phyloP scores from a whole-genome alignment of 2,888 invertebrate species.

The Yponomeuta evonymella region DNA sequence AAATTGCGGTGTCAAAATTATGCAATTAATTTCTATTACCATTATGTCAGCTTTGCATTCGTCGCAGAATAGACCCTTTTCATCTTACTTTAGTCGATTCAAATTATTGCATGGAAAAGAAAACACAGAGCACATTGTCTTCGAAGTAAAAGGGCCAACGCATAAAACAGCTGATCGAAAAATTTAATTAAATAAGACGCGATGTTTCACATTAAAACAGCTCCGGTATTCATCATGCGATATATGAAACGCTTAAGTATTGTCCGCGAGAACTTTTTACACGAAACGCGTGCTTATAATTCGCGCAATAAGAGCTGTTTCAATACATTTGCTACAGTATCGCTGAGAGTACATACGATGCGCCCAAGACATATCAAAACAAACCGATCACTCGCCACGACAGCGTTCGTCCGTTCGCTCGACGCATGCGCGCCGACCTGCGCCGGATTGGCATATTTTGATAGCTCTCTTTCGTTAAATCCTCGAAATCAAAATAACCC shows the following conservation, averaged over 20 bases:
- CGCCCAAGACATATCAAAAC: slow-evolving; percentile 65
- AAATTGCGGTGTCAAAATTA: too few relatives aligned
- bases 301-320: background rate
- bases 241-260: background rate
- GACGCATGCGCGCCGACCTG: slow-evolving; percentile 29
- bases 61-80: too few relatives aligned
- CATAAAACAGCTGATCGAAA: background rate
- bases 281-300: background rate
- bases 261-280: background rate
- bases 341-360: slow-evolving; percentile 6
- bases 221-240: background rate
- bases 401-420: slow-evolving; percentile 7
- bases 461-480: slow-evolving; percentile 31
- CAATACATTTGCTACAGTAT: background rate
- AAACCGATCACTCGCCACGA: slow-evolving; percentile 49
- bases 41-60: too few relatives aligned
- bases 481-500: background rate
- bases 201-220: background rate
- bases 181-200: background rate
- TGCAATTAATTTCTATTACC: too few relatives aligned
- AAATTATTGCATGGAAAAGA: background rate
- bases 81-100: too few relatives aligned
- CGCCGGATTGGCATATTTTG: slow-evolving; percentile 59
- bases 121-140: background rate
- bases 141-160: background rate